Base-by-base conservation (phyloP, 53 echinoderm and acorn worm genomes). In the Stichopus horrens region DNA sequence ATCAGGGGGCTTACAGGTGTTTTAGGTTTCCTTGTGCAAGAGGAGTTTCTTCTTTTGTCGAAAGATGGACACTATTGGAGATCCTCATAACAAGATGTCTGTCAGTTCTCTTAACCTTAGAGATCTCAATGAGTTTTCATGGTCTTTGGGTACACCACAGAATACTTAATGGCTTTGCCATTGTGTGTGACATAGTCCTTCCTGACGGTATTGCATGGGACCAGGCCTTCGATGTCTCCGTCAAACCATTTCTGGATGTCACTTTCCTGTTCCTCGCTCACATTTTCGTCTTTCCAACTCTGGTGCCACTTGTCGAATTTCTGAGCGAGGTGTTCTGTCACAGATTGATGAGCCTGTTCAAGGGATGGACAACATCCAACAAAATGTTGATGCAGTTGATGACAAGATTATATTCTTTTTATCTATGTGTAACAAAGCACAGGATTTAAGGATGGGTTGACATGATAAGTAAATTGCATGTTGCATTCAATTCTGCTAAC, bases 211-310 rank as follows among this genome's bases (percentile, higher is more conserved):
- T 96, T 78, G 37, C 98, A 98, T 10, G 94, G 94, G 21, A 94
- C 88, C 22, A 98, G 88, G 90, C 94, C 93, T 13, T 98, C 94
- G 8, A 92, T 88, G 3, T 92, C 84, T 4, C 98, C 98, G 90
- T 96, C 88, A 86, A 98, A 98, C 98, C 98, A 98, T 52, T 90
- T 89, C 86, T 98, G 94, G 5, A 93, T 90, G 1, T 87, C 93
- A 37, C 63, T 86, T 22, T 92, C 92, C 71, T 98, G 94, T 5
- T 90, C 89, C 88, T 92, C 83, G 14, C 83, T 93, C 77, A 98
- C 92, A 77, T 98, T 81, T 58, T 76, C 52, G 21, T 90, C 88
- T 54, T 93, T 93, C 98, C 98, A 98, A 16, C 57, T 73, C 53
- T 92, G 86, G 21, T 94, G 91, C 93, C 95, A 98, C 23, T 91